Evolutionary conservation across 2,888 invertebrate genomes (phyloP).

Genomic region (Helobdella robusta): DNA sequence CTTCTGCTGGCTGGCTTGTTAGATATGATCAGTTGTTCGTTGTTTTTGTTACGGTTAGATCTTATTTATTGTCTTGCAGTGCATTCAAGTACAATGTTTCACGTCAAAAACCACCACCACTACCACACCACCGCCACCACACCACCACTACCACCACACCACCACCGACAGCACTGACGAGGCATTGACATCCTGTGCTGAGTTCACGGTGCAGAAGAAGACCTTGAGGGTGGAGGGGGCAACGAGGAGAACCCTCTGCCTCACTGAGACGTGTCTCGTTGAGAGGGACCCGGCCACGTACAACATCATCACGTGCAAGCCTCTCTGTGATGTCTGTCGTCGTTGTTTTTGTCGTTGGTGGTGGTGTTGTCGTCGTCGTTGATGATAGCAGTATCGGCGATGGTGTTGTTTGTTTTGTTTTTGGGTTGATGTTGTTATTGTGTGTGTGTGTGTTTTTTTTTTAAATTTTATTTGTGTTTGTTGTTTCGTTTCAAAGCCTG

Average conservation of each 20-base stretch:
- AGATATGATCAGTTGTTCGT: no score
- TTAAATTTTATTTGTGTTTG: no score
- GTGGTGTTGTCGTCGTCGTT: neutral
- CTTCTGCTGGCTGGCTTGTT: no score
- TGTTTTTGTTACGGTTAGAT: no score
- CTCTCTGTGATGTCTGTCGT: constrained; percentile 51
- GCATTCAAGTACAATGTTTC: no score
- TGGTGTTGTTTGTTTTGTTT: neutral
- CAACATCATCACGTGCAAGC: constrained; percentile 71
- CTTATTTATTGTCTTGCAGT: no score
- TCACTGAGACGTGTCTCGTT: constrained; percentile 86
- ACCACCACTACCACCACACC: no score
- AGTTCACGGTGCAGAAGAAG: constrained; percentile 89
- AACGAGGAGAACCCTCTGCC: constrained; percentile 76
- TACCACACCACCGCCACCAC: no score
- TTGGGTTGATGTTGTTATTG: no score
- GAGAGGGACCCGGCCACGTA: constrained; percentile 96
- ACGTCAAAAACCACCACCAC: no score
- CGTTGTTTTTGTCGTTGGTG: neutral
- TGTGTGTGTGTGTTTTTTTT: no score
- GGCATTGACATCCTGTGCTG: constrained; percentile 86
- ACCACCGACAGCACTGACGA: constrained; percentile 71
- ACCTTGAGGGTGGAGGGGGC: constrained; percentile 59
- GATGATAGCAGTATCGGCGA: neutral
- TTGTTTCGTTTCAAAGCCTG: no score